Evolutionary conservation across 2,888 invertebrate genomes (phyloP), one percentile per base, ranked within the genome.

Genomic region (Melinopterus prodromus): DNA sequence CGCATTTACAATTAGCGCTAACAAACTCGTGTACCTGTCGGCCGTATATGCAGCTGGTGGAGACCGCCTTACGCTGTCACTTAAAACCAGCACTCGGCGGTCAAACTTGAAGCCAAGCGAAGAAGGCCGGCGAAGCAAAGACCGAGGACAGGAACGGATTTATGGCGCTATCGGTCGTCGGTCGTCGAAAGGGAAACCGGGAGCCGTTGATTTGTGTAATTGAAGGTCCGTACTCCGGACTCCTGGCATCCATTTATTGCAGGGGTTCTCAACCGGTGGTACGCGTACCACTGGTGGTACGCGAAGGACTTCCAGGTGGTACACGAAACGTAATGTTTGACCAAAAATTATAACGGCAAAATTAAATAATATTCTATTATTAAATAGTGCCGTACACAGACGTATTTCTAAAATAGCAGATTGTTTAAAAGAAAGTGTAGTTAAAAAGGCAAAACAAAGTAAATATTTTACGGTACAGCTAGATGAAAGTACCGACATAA

Each of bases 141-240:
- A 53, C 53, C 9, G 7, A n/a, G 36, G 74, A 74, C 74, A 74
- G 36, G 36, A 74, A 35, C 35, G 74, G 74, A 74, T 74, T 74
- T 74, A 74, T 74, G 37, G 74, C 74, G 74, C 37, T 74, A 74
- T 74, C 74, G 74, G 36, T 36, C 35, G 74, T n/a, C 37, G 74
- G 74, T 74, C 74, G 35, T 74, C 74, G 74, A 74, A 74, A 74
- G 74, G 36, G 74, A 74, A 74, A 74, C 74, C 37, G 74, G 53
- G 36, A 74, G 36, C 74, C 74, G 74, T 74, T 74, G 74, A 74
- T 74, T 36, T 74, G 74, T 74, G 74, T 74, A 74, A 74, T 74
- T 74, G 74, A 74, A 35, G 36, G 37, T n/a, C 74, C 35, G 74
- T 35, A 74, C 26, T 35, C 74, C n/a, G 36, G 26, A 36, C 35